phyloP scores from a whole-genome alignment of 1,140 invertebrate species.

The Trypoxylus dichotomus region DNA sequence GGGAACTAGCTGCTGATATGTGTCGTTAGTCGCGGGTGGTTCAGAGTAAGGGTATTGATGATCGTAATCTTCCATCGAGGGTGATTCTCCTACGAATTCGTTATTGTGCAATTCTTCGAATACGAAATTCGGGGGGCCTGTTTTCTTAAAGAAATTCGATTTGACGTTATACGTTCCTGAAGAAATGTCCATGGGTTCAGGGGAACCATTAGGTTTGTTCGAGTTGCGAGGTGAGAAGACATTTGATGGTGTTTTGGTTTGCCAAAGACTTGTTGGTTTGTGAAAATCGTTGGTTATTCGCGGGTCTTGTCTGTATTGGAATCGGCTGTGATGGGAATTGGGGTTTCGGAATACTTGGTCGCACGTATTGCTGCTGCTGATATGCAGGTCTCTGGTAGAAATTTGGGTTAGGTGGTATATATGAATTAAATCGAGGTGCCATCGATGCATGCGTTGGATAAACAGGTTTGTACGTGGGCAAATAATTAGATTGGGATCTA shows the following conservation, averaged over 20 bases:
- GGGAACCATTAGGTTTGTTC: neutral
- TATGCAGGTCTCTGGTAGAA: neutral
- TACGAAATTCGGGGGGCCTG: slow-evolving; percentile 24
- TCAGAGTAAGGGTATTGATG: neutral
- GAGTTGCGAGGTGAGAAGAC: slow-evolving; percentile 29
- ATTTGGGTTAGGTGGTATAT: neutral
- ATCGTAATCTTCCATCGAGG: slow-evolving; percentile 5
- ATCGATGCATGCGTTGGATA: neutral
- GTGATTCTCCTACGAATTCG: slow-evolving; percentile 18
- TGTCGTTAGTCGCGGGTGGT: neutral
- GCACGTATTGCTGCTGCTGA: neutral
- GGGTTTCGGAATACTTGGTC: neutral
- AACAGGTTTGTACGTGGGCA: neutral
- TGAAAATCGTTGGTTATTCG: slow-evolving; percentile 31
- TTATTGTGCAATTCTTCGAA: slow-evolving; percentile 28
- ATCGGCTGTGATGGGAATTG: slow-evolving; percentile 37
- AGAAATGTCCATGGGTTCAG: slow-evolving; percentile 27
- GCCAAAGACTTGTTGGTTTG: slow-evolving; percentile 37
- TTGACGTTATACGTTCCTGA: neutral
- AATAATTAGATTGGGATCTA: neutral
- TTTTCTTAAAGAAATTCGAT: neutral
- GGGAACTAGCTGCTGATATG: neutral
- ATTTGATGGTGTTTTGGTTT: slow-evolving; percentile 15
- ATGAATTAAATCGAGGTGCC: neutral
- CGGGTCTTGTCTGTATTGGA: slow-evolving; percentile 30